phyloP scores from a whole-genome alignment of 2,888 invertebrate species.

The Cataglyphis albicans region DNA sequence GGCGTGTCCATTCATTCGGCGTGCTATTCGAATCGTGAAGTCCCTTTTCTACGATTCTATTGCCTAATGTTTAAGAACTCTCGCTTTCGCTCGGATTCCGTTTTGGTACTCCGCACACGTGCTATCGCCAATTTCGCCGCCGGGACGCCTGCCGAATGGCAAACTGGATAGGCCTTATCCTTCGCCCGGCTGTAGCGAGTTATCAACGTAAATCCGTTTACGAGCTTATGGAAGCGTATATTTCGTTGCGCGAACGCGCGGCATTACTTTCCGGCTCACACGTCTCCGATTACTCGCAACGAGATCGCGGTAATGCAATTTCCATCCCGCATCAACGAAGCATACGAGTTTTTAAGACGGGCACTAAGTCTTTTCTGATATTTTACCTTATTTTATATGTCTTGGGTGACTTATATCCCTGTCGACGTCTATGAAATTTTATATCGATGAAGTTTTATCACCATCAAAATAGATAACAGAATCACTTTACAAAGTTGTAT shows the following conservation, averaged over 20 bases:
- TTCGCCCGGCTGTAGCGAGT: slow-evolving; percentile 61
- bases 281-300: slow-evolving; percentile 38
- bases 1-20: slow-evolving; percentile 57
- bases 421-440: slow-evolving; percentile 26
- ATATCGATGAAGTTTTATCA: slow-evolving; percentile 10
- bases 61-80: slow-evolving; percentile 69
- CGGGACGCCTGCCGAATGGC: slow-evolving; percentile 72
- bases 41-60: slow-evolving; percentile 48
- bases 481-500: slow-evolving; percentile 26
- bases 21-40: slow-evolving; percentile 35
- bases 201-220: slow-evolving; percentile 76
- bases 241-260: slow-evolving; percentile 42
- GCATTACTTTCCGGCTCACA: slow-evolving; percentile 30
- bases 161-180: slow-evolving; percentile 70
- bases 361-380: slow-evolving; percentile 7
- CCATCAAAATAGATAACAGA: not conserved
- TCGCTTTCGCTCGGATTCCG: slow-evolving; percentile 69
- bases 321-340: slow-evolving; percentile 21
- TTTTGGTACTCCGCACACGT: slow-evolving; percentile 75
- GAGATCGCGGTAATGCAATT: slow-evolving; percentile 34
- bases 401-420: not conserved
- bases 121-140: slow-evolving; percentile 78
- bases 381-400: not conserved
- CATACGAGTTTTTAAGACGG: slow-evolving; percentile 31
- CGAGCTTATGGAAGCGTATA: slow-evolving; percentile 61